Evolutionary conservation across 2,888 invertebrate genomes (phyloP).

Genomic region (Lagria hirta): DNA sequence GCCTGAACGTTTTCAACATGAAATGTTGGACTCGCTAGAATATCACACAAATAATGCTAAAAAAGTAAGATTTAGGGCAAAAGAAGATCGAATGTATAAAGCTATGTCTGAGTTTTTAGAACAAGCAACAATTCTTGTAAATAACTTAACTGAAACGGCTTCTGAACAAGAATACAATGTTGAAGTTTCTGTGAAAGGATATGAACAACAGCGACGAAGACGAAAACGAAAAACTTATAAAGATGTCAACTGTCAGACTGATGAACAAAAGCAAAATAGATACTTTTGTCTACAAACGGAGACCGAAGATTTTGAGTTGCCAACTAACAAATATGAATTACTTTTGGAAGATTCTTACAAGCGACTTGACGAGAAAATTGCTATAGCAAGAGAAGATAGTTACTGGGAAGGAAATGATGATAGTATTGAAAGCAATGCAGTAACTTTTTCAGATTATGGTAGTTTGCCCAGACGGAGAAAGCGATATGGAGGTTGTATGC

Average conservation of each 20-base stretch:
- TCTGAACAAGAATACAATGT: slow-evolving; percentile 42
- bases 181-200: slow-evolving; percentile 44
- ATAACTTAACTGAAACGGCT: slow-evolving; percentile 44
- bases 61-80: slow-evolving; percentile 40
- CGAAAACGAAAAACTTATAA: slow-evolving; percentile 13
- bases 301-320: slow-evolving; percentile 33
- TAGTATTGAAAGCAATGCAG: slow-evolving; percentile 48
- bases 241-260: slow-evolving; percentile 14
- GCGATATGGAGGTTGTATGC: slow-evolving; percentile 48
- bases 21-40: slow-evolving; percentile 41
- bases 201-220: slow-evolving; percentile 6
- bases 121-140: slow-evolving; percentile 52
- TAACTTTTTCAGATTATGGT: slow-evolving; percentile 51
- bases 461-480: slow-evolving; percentile 47
- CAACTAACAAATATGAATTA: slow-evolving; percentile 48
- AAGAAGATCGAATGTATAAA: slow-evolving; percentile 45
- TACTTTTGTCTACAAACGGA: too few relatives aligned
- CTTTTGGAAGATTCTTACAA: slow-evolving; percentile 48
- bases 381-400: slow-evolving; percentile 21
- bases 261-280: too few relatives aligned
- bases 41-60: slow-evolving; percentile 40
- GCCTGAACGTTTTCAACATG: slow-evolving; percentile 20
- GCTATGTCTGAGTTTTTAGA: slow-evolving; percentile 53
- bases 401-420: slow-evolving; percentile 43
- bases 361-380: slow-evolving; percentile 47